A percentile compares a stretch with the other conserved stretches of the same genome.
Conservation (phyloP, 1,140 invertebrate species). For the Physella acuta region DNA sequence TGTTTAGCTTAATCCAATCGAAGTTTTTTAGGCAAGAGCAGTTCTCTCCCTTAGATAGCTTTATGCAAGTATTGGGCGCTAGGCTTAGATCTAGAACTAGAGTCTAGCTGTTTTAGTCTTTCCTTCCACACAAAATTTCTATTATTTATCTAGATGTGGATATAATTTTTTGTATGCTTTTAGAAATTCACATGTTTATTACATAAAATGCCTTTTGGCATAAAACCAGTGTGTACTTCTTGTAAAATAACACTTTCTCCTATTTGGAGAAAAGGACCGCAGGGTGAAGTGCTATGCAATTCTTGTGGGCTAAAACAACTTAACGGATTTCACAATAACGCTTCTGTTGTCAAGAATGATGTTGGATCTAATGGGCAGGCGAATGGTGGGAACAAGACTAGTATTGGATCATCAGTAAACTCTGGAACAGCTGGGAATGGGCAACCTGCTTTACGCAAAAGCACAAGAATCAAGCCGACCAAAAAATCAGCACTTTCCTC, state of each 20-base stretch:
- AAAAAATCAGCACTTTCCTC: slow-evolving; percentile 65
- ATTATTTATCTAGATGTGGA: too few species aligned
- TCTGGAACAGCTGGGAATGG: slow-evolving; percentile 21
- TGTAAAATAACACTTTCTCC: slow-evolving; percentile 66
- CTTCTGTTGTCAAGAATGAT: slow-evolving; percentile 19
- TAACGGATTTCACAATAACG: background rate
- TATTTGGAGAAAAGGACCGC: slow-evolving; percentile 68
- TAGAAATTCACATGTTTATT: background rate
- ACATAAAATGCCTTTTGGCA: slow-evolving; percentile 66
- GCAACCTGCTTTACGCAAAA: slow-evolving; percentile 51
- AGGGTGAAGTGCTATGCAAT: slow-evolving; percentile 67
- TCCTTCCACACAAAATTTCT: too few species aligned
- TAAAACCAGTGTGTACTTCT: slow-evolving; percentile 67
- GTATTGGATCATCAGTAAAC: slow-evolving; percentile 26
- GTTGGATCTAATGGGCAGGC: slow-evolving; percentile 21
- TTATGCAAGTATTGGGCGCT: too few species aligned
- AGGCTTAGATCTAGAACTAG: too few species aligned
- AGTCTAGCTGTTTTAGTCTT: too few species aligned
- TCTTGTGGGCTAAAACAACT: slow-evolving; percentile 62
- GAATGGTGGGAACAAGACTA: slow-evolving; percentile 27
- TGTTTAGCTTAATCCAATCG: too few species aligned
- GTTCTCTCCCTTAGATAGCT: too few species aligned
- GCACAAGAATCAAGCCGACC: slow-evolving; percentile 55
- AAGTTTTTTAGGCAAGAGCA: too few species aligned
- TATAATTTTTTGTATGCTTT: too few species aligned